Evolutionary conservation across 2,888 invertebrate genomes (phyloP).

Genomic region (Agonopterix subpropinquella): DNA sequence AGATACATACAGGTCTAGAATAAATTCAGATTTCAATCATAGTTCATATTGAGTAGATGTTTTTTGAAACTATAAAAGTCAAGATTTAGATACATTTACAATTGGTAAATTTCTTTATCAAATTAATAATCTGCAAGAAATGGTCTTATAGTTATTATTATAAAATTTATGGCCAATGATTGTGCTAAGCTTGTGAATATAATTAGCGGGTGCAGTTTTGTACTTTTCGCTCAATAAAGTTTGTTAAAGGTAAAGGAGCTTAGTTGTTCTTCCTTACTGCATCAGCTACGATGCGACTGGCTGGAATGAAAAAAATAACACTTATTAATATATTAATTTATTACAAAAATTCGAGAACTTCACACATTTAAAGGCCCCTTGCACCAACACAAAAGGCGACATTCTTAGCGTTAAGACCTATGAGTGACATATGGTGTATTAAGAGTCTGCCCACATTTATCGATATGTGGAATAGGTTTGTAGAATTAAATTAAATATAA

Average conservation of each 20-base stretch:
- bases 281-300: slow-evolving; percentile 14
- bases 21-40: too few species aligned
- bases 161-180: slow-evolving; percentile 15
- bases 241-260: slow-evolving; percentile 16
- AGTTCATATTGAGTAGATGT: too few species aligned
- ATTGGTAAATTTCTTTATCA: too few species aligned
- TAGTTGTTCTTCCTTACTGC: slow-evolving; percentile 43
- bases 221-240: slow-evolving; percentile 30
- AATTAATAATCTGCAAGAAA: slow-evolving; percentile 22
- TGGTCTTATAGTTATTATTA: slow-evolving; percentile 16
- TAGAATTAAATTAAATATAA: too few species aligned
- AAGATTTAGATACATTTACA: too few species aligned
- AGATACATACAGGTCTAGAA: too few species aligned
- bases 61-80: too few species aligned
- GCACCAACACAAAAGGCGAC: not conserved
- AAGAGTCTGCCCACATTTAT: too few species aligned
- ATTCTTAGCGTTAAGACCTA: too few species aligned
- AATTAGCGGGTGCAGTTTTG: slow-evolving; percentile 29
- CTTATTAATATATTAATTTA: not conserved
- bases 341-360: slow-evolving; percentile 1
- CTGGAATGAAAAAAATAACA: slow-evolving; percentile 37
- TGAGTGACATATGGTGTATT: too few species aligned
- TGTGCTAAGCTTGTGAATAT: slow-evolving; percentile 24
- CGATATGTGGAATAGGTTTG: too few species aligned
- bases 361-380: not conserved